Evolutionary conservation across 2,888 invertebrate genomes (phyloP).

Genomic region (Hyppa rectilinea): DNA sequence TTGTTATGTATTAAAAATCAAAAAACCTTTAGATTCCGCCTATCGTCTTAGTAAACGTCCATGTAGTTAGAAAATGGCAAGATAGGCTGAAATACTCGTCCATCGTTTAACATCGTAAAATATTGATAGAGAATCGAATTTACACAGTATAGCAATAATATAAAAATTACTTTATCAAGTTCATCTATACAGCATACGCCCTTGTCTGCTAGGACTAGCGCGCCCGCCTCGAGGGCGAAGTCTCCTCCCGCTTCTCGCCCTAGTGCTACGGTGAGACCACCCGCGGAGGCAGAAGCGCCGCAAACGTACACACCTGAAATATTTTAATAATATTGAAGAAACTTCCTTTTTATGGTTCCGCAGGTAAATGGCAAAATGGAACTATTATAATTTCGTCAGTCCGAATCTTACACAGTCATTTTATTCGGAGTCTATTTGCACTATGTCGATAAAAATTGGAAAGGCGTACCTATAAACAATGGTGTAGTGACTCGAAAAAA

Average conservation of each 20-base stretch:
- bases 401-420: not conserved
- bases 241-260: constrained; percentile 94
- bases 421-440: not conserved
- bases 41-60: not conserved
- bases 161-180: constrained; percentile 94
- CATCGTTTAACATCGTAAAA: not conserved
- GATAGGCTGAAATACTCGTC: not conserved
- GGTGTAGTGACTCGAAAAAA: not conserved
- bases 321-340: not conserved
- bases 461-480: not conserved
- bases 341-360: not conserved
- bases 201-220: constrained; percentile 95
- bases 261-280: constrained; percentile 95
- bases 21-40: not conserved
- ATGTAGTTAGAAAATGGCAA: not conserved
- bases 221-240: constrained; percentile 96
- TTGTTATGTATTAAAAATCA: not conserved
- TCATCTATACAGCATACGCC: constrained; percentile 99
- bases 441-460: not conserved
- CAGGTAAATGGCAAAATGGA: not conserved
- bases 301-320: constrained; percentile 95
- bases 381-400: not conserved
- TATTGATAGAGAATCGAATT: not conserved
- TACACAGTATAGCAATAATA: not conserved
- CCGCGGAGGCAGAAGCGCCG: constrained; percentile 96